Evolutionary conservation across 2,113 vertebrate species (phyloP).

Genomic region (Psophia crepitans): DNA sequence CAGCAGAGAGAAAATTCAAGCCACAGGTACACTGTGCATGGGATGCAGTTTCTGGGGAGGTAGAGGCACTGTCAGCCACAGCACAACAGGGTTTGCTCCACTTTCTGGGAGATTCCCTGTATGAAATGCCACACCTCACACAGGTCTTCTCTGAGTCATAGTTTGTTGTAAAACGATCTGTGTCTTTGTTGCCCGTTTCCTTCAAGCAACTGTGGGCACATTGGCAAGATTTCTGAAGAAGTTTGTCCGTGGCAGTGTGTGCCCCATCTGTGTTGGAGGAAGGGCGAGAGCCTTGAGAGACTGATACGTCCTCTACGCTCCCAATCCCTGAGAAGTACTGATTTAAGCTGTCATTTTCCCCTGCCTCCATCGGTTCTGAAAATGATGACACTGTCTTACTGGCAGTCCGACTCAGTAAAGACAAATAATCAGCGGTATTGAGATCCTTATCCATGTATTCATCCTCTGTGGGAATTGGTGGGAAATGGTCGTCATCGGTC

Average conservation of each 20-base stretch:
- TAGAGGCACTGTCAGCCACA: neutral
- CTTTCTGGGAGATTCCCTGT: constrained; percentile 39
- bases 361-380: constrained; percentile 85
- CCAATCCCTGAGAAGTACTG: constrained; percentile 82
- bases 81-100: neutral
- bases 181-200: neutral
- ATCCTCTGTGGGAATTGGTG: constrained; percentile 70
- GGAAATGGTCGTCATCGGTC: constrained; percentile 8
- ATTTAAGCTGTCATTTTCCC: constrained; percentile 91
- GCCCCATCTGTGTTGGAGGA: neutral
- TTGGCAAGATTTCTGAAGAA: constrained; percentile 64
- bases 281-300: neutral
- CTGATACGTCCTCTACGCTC: constrained; percentile 25
- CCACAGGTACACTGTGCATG: constrained; percentile 71
- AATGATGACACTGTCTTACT: constrained; percentile 69
- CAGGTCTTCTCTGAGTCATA: constrained; percentile 69
- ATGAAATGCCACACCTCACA: constrained; percentile 28
- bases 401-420: constrained; percentile 3
- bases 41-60: constrained; percentile 55
- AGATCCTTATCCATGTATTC: constrained; percentile 71
- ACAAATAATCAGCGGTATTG: neutral
- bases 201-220: constrained; percentile 5
- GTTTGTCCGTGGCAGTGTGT: neutral
- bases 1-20: constrained; percentile 67
- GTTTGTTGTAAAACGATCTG: constrained; percentile 43